phyloP scores from a whole-genome alignment of 2,113 vertebrate species.

The Apteryx owenii region DNA sequence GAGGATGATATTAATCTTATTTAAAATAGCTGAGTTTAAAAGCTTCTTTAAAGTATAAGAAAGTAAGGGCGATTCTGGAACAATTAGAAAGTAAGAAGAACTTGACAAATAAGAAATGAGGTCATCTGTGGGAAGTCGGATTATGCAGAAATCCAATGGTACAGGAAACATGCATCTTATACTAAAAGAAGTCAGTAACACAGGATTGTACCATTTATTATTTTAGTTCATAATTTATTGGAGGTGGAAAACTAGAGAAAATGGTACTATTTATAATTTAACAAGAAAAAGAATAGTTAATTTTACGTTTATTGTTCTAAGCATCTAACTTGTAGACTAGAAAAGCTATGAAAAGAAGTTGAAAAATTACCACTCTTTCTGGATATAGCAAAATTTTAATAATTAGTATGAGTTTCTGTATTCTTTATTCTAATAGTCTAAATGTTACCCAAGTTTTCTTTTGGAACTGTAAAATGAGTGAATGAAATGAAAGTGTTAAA shows the following conservation, averaged over 20 bases:
- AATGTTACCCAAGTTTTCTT: background rate
- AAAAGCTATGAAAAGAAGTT: background rate
- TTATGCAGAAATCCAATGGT: background rate
- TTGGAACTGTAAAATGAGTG: background rate
- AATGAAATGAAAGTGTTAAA: background rate
- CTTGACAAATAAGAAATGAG: background rate
- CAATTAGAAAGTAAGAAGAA: conserved; percentile 8
- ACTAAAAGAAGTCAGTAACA: background rate
- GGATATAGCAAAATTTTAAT: background rate
- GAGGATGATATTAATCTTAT: conserved; percentile 37
- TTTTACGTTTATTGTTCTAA: background rate
- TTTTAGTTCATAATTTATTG: background rate
- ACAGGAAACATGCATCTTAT: background rate
- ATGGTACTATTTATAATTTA: background rate
- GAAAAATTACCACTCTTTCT: background rate
- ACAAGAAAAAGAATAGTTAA: background rate
- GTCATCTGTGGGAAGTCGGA: background rate
- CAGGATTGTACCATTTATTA: background rate
- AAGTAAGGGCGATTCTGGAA: background rate
- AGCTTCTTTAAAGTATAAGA: conserved; percentile 9
- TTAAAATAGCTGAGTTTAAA: conserved; percentile 22
- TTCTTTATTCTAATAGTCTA: background rate
- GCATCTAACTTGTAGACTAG: background rate
- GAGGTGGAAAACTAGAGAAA: background rate
- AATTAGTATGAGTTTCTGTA: background rate